These are phyloP conservation scores for Folsomia manolachei DNA, from an alignment of 2,888 invertebrate species.

Conservation along the genomic window DNA sequence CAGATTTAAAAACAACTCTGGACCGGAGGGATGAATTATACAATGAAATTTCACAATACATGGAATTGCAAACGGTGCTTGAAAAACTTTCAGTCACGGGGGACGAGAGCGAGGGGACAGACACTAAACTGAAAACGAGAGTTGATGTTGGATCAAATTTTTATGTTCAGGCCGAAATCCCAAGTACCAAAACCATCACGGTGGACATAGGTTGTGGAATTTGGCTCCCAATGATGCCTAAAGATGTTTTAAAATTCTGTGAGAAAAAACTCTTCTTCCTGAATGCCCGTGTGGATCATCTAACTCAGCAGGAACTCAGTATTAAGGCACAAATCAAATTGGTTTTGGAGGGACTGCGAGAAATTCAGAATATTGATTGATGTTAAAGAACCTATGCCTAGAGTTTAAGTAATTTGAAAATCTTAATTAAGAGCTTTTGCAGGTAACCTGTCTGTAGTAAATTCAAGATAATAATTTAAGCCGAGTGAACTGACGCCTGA, in stretches of 20 bases:
- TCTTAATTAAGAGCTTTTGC: neutral
- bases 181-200: slow-evolving; percentile 65
- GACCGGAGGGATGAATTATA: slow-evolving; percentile 63
- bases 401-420: too few relatives aligned
- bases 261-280: slow-evolving; percentile 67
- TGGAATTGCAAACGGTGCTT: slow-evolving; percentile 69
- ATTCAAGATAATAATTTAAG: neutral
- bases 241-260: slow-evolving; percentile 70
- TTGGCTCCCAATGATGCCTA: slow-evolving; percentile 68
- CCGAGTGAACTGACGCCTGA: neutral
- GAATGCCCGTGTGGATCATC: slow-evolving; percentile 62
- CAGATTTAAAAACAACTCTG: slow-evolving; percentile 63
- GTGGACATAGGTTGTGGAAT: slow-evolving; percentile 74
- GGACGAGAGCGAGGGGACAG: slow-evolving; percentile 35
- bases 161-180: slow-evolving; percentile 73
- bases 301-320: slow-evolving; percentile 66
- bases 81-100: slow-evolving; percentile 61
- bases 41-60: slow-evolving; percentile 67
- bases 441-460: too few relatives aligned
- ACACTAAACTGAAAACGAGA: slow-evolving; percentile 64
- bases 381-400: neutral
- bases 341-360: slow-evolving; percentile 67
- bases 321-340: slow-evolving; percentile 77
- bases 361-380: slow-evolving; percentile 57
- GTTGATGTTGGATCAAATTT: slow-evolving; percentile 81